Percentiles rank a stretch among this genome's conserved stretches.
Conservation (phyloP, 2,113 vertebrate genomes). For the Andinoacara biseriatus region DNA sequence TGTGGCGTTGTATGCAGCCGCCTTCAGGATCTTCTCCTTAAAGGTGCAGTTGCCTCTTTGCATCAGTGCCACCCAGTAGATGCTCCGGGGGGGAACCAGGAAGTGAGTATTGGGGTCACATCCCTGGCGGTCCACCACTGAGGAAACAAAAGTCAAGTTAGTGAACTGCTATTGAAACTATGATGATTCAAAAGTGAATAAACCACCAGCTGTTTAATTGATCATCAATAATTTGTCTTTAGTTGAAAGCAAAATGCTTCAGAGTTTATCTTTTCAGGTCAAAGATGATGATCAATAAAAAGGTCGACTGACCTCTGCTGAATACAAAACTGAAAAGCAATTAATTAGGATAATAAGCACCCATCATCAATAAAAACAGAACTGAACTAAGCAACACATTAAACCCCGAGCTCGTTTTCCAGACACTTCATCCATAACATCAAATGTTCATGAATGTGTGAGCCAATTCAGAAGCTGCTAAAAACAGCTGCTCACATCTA, state of each 20-base stretch:
- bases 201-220: background rate
- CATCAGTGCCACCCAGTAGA: slow-evolving; percentile 95
- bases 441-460: background rate
- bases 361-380: no score
- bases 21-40: slow-evolving; percentile 94
- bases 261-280: background rate
- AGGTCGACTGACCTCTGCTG: background rate
- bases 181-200: background rate
- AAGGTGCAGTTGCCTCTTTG: slow-evolving; percentile 98
- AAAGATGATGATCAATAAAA: background rate
- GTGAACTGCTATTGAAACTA: no score
- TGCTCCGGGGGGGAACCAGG: slow-evolving; percentile 87
- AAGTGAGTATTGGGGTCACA: slow-evolving; percentile 93
- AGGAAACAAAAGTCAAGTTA: background rate
- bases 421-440: background rate
- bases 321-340: background rate
- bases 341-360: background rate
- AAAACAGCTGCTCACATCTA: background rate
- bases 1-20: slow-evolving; percentile 90
- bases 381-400: background rate
- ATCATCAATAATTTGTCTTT: background rate
- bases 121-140: slow-evolving; percentile 92
- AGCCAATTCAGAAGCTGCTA: background rate
- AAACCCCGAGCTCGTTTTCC: background rate
- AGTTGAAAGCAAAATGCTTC: background rate